Evolutionary conservation across 2,113 vertebrate genomes (phyloP), one percentile per base, ranked within the genome.

Genomic region (Mormyrus lacerda): DNA sequence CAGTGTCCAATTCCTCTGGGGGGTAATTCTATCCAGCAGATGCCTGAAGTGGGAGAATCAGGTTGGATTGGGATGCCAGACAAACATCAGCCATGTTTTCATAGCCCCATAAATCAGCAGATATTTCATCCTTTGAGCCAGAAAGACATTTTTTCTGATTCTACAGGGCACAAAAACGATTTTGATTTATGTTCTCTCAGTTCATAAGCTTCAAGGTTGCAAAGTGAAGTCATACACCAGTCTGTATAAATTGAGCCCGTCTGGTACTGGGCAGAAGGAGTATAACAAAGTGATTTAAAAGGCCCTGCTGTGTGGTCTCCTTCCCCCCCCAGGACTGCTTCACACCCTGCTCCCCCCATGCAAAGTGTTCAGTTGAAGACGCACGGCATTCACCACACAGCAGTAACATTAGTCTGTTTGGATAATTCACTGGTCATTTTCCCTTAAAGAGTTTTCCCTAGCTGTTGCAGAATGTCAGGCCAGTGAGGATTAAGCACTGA

Each of bases 181-280:
- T 35, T 87, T 76, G 84, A 87, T 90, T 87, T 39, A 87, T 53
- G 48, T 21, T 53, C 31, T 73, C 27, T 76, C 47, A 13, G 19
- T 39, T 89, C 85, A 35, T 44, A 48, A 19, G 24, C 35, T 27
- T 79, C 5, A 44, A 13, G 39, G 89, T 27, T 44, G n/a, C 45
- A 87, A 73, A 48, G 85, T 76, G 48, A 89, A 85, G 15, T 19
- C 27, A 27, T 17, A 55, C 44, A 27, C 47, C 19, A 87, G n/a
- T 87, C 61, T 35, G 47, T 69, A 73, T 87, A 48, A 86, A 89
- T 86, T 10, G 84, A 51, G 31, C 55, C 44, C 47, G 48, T 87
- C 84, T 89, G 89, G 42, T 89, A 3, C n/a, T 85, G 51, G 83
- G 44, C 31, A 65, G 11, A 15, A 15, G 4, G 13, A 31, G 24